These are phyloP conservation scores for Papilio polyxenes DNA, from an alignment of 1,140 invertebrate genomes.

Conservation along the genomic window DNA sequence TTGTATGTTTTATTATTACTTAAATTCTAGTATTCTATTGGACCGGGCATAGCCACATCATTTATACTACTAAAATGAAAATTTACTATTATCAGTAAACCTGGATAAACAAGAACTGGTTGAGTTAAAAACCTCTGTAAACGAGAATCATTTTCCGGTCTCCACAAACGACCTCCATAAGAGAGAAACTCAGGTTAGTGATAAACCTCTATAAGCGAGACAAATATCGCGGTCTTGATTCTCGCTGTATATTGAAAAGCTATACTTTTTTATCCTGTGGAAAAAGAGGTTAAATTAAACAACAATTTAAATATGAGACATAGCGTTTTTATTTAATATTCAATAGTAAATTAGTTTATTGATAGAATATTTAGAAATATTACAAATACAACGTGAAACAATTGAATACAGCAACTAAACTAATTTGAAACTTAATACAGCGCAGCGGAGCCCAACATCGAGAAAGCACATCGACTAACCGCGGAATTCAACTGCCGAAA, in stretches of 20 bases:
- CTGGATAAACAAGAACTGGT: too few species aligned
- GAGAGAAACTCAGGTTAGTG: too few species aligned
- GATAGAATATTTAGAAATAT: slow-evolving; percentile 78
- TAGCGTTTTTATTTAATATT: slow-evolving; percentile 80
- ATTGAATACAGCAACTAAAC: slow-evolving; percentile 73
- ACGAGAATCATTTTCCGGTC: too few species aligned
- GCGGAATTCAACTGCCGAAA: background rate
- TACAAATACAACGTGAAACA: slow-evolving; percentile 79
- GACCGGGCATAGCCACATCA: background rate
- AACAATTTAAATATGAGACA: slow-evolving; percentile 73
- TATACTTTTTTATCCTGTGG: background rate
- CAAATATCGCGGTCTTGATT: too few species aligned
- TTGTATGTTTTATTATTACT: slow-evolving; percentile 37
- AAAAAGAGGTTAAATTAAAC: slow-evolving; percentile 60
- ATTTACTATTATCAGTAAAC: too few species aligned
- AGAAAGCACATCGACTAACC: slow-evolving; percentile 48
- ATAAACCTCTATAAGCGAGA: too few species aligned
- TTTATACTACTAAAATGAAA: background rate
- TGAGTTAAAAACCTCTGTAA: too few species aligned
- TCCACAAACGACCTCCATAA: too few species aligned
- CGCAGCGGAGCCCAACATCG: slow-evolving; percentile 68
- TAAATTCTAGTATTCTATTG: background rate
- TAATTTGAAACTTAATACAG: slow-evolving; percentile 72
- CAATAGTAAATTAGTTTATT: slow-evolving; percentile 75
- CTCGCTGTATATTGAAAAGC: too few species aligned